Evolutionary conservation across 1,140 invertebrate species (phyloP).

Genomic region (Oryctes rhinoceros): DNA sequence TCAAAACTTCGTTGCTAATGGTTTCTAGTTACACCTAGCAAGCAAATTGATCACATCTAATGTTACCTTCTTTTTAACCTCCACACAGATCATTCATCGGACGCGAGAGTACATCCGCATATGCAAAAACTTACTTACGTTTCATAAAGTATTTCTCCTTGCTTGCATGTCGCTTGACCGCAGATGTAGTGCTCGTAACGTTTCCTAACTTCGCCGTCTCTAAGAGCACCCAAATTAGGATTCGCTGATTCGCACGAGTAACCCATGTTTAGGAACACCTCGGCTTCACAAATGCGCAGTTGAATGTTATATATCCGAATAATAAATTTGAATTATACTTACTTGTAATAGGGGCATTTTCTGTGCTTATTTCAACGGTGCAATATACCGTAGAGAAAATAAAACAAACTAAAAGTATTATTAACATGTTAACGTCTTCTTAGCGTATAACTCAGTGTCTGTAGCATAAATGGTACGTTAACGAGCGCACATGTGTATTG

Average conservation of each 20-base stretch:
- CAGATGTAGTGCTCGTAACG: conserved; percentile 16
- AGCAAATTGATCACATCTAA: too few species aligned
- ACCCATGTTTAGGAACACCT: background rate
- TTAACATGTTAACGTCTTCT: too few species aligned
- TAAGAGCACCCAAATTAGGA: background rate
- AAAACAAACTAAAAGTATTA: background rate
- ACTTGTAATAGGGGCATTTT: background rate
- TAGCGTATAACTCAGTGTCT: too few species aligned
- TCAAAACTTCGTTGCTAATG: too few species aligned
- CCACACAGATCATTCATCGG: too few species aligned
- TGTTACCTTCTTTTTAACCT: too few species aligned
- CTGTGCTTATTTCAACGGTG: background rate
- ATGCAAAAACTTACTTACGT: background rate
- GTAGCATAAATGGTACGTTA: too few species aligned
- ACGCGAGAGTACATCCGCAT: too few species aligned
- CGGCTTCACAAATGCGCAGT: background rate
- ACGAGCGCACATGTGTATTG: too few species aligned
- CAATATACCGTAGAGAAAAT: background rate
- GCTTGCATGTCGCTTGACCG: background rate
- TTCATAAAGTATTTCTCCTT: background rate
- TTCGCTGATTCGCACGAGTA: background rate
- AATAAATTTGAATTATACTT: background rate
- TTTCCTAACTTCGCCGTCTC: background rate
- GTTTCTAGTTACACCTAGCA: too few species aligned
- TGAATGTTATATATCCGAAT: background rate